Conservation (phyloP, 2,888 invertebrate species). For the Druceiella hillmani region DNA sequence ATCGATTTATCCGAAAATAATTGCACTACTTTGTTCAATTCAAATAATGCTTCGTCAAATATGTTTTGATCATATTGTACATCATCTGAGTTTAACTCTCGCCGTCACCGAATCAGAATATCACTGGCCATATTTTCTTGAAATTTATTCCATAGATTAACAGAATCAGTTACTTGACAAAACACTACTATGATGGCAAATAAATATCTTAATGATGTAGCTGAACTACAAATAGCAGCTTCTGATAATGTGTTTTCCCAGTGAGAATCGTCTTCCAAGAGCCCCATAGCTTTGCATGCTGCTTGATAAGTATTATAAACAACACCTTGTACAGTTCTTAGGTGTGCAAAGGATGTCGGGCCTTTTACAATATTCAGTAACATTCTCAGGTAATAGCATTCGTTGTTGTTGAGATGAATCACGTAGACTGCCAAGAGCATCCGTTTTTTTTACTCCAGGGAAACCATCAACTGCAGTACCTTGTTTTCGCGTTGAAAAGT, state of each 20-base stretch:
- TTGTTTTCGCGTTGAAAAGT: slow-evolving; percentile 20
- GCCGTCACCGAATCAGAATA: too few species aligned
- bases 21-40: too few species aligned
- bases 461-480: slow-evolving; percentile 20
- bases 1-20: too few species aligned
- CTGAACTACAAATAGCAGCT: slow-evolving; percentile 13
- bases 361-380: slow-evolving; percentile 26
- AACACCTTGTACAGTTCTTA: slow-evolving; percentile 15
- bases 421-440: slow-evolving; percentile 23
- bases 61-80: too few species aligned
- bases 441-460: slow-evolving; percentile 22
- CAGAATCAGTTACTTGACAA: not conserved
- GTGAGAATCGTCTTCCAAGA: slow-evolving; percentile 29
- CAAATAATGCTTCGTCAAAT: too few species aligned
- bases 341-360: slow-evolving; percentile 27
- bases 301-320: slow-evolving; percentile 20
- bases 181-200: slow-evolving; percentile 4
- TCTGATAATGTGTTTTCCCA: slow-evolving; percentile 26
- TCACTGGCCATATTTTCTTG: slow-evolving; percentile 19
- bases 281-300: slow-evolving; percentile 23
- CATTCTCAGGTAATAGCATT: slow-evolving; percentile 24
- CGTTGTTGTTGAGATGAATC: slow-evolving; percentile 20
- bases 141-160: not conserved
- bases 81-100: too few species aligned
- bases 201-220: slow-evolving; percentile 7